Base-by-base conservation (phyloP, 2,113 vertebrate genomes). In the Neolamprologus brichardi region DNA sequence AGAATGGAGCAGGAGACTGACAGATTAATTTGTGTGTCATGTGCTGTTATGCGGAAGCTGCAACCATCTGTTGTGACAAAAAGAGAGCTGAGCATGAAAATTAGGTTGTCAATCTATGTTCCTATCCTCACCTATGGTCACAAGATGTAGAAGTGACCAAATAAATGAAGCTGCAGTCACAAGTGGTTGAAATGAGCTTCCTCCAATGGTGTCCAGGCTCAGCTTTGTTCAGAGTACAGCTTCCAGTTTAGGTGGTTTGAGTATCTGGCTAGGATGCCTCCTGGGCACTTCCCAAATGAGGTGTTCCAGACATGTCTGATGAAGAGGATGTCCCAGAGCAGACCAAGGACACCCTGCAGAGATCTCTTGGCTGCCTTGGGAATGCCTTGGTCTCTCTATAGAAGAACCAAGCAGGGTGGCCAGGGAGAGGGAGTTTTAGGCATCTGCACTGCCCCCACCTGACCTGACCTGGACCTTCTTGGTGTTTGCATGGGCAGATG, bases 341-440 rank as follows among this genome's bases (percentile, higher is more conserved):
- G 64, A 70, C 12, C 64, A 70, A 70, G 34, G 34, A 23, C 64
- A 41, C 34, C 7, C 34, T 70, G 34, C 18, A 64, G 60, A 70
- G 7, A 70, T 23, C 34, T 14, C 7, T 9, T 23, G 64, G n/a
- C 64, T 23, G n/a, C 12, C 64, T 52, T 52, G 18, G 18, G 51
- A 52, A 52, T n/a, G 18, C 5, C 18, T 70, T 70, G 62, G 6
- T 67, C 32, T 67, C 62, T 39, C 18, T 67, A 8, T 20, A 41
- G 34, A 70, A 14, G 7, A 70, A 39, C 34, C n/a, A 11, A 39
- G n/a, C 0, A 39, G n/a, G 34, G 62, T 67, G 4, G n/a, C n/a
- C 34, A 67, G 4, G 34, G 34, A 39, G 34, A 20, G n/a, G 34
- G 62, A 23, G 34, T 23, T 39, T 20, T 70, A 37, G 34, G 4